Evolutionary conservation across 2,113 vertebrate genomes (phyloP).

Genomic region (Epinephelus cyanopodus): DNA sequence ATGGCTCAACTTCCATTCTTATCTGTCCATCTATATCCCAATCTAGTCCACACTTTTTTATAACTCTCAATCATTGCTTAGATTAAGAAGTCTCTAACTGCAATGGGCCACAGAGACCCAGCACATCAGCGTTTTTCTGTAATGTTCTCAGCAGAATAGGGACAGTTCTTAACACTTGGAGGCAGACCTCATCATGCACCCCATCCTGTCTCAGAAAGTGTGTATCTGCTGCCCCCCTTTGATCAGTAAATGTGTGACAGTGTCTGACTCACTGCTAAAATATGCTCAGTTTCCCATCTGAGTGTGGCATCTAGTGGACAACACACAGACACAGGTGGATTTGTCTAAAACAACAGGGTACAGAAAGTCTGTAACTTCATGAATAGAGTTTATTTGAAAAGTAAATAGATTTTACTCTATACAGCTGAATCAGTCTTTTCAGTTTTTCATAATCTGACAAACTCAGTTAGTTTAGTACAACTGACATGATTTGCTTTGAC

Average conservation of each 20-base stretch:
- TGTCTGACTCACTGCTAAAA: neutral
- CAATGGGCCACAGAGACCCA: neutral
- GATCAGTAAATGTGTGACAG: constrained; percentile 25
- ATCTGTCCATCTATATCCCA: neutral
- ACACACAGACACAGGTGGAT: neutral
- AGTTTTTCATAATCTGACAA: too few relatives aligned
- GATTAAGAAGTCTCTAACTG: neutral
- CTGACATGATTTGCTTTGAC: too few relatives aligned
- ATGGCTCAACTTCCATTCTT: neutral
- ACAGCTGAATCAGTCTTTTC: neutral
- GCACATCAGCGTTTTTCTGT: neutral
- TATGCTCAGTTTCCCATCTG: constrained; percentile 69
- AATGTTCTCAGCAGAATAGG: neutral
- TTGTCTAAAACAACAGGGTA: neutral
- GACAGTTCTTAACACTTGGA: neutral
- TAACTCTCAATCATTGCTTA: neutral
- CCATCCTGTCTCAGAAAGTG: neutral
- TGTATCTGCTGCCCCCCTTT: constrained; percentile 64
- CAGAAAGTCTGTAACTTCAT: neutral
- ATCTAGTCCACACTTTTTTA: neutral
- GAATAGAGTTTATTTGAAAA: neutral
- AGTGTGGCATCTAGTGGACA: constrained; percentile 91
- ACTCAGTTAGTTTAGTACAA: too few relatives aligned
- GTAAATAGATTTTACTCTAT: neutral
- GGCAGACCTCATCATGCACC: neutral